Base-by-base conservation (phyloP, 2,888 invertebrate species). In the Ramazzottius varieornatus region DNA sequence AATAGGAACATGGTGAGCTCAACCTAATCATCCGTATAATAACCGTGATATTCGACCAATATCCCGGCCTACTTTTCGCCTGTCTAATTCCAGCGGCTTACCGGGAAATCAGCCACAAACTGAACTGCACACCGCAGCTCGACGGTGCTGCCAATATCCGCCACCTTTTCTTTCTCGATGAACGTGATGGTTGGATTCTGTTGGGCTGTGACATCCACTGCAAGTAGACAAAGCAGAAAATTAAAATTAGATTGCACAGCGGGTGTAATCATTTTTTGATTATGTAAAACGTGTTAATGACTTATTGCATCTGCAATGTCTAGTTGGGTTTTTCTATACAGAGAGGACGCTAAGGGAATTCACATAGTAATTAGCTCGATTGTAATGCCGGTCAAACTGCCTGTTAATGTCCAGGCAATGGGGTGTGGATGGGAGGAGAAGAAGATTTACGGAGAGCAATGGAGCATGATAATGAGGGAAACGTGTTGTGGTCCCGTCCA, bases 91-190 rank as follows among this genome's bases (percentile, higher is more conserved):
- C n/a, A n/a, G n/a, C n/a, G n/a, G 29, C 54, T 67, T 68, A 70
- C 86, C 0, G 89, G 86, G 75, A 86, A 91, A 66, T 89, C 88
- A 70, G 84, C 82, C 0, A 86, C 85, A 74, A 90, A 89, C 72
- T 89, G 88, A 0, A 91, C 88, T 0, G 88, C 88, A 73, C 91
- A 91, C 68, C 84, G 84, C 69, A 91, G 78, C 73, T 90, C 88
- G 0, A 88, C 88, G 2, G 86, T 85, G 2, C 86, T 86, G 1
- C 91, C 91, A 67, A 91, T 89, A 75, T 90, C 89, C 72, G 87
- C 83, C 64, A 91, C 88, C 78, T 90, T 89, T 73, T 88, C 87
- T 73, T 89, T 89, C 0, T 89, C 86, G 70, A 91, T 88, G 72
- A 88, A 87, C 0, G 90, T n/a, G 16, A 64, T 64, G 13, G 34